phyloP scores from a whole-genome alignment of 2,113 vertebrate genomes.

The Trachemys scripta region DNA sequence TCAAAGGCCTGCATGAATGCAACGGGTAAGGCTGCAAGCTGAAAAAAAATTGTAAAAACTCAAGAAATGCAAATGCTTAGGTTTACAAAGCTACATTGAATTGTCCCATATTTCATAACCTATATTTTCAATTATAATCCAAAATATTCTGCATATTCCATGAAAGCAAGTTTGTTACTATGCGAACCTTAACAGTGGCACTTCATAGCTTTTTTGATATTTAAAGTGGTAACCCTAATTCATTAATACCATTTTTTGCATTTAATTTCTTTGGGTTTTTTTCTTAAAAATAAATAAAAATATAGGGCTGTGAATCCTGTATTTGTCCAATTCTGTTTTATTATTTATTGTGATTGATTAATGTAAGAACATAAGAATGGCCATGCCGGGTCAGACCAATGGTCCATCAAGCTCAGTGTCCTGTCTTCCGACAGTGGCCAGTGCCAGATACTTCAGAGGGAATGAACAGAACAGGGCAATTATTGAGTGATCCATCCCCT shows the following conservation, averaged over 20 bases:
- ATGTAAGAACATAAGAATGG: no score
- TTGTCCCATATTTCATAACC: slow-evolving; percentile 37
- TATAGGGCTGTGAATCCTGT: background rate
- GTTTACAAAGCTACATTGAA: slow-evolving; percentile 24
- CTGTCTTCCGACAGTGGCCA: no score
- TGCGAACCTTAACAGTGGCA: slow-evolving; percentile 38
- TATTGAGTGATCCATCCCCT: no score
- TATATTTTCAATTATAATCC: background rate
- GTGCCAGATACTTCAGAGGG: no score
- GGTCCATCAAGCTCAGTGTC: no score
- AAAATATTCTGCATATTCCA: slow-evolving; percentile 1
- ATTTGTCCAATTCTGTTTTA: slow-evolving; percentile 44
- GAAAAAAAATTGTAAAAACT: background rate
- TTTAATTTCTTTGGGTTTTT: slow-evolving; percentile 8
- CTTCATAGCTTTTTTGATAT: background rate
- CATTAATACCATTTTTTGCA: slow-evolving; percentile 1
- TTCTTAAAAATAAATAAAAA: slow-evolving; percentile 40
- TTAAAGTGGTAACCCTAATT: slow-evolving; percentile 35
- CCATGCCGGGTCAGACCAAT: no score
- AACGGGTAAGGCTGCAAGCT: background rate
- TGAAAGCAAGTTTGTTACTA: background rate
- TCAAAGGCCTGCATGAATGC: background rate
- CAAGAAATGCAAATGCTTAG: background rate
- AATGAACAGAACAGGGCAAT: no score
- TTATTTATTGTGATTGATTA: background rate